These are phyloP conservation scores for Chydorus sphaericus DNA, from an alignment of 2,888 invertebrate genomes.

Conservation along the genomic window DNA sequence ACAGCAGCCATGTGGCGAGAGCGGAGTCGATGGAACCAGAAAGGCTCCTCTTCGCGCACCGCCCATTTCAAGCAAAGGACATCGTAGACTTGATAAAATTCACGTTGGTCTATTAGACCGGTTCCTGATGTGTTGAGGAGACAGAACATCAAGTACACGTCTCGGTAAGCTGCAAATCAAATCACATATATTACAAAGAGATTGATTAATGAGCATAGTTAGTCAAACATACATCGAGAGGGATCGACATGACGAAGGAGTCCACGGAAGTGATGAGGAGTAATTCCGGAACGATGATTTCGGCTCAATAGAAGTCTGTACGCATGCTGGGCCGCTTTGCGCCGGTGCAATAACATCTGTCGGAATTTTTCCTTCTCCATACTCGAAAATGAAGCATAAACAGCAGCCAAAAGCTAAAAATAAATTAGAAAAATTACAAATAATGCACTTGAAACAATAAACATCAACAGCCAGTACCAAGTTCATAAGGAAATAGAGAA, in stretches of 20 bases:
- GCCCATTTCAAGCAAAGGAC: constrained; percentile 59
- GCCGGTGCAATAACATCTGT: constrained; percentile 62
- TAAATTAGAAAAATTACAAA: constrained; percentile 12
- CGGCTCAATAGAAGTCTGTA: constrained; percentile 65
- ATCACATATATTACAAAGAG: neutral
- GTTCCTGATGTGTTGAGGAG: constrained; percentile 51
- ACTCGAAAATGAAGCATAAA: constrained; percentile 75
- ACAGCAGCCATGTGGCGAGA: neutral
- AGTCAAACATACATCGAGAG: constrained; percentile 41
- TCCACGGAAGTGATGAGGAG: constrained; percentile 60
- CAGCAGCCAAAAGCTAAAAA: constrained; percentile 67
- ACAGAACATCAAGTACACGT: constrained; percentile 65
- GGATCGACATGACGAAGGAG: constrained; percentile 64
- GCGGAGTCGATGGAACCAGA: constrained; percentile 12
- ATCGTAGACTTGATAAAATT: constrained; percentile 59
- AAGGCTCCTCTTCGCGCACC: constrained; percentile 22
- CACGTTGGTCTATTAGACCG: constrained; percentile 50
- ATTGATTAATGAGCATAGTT: neutral
- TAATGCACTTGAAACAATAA: constrained; percentile 4
- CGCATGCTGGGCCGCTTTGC: constrained; percentile 64
- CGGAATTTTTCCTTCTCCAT: constrained; percentile 74
- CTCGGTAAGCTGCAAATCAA: constrained; percentile 41
- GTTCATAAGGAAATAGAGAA: constrained; percentile 76
- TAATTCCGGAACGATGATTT: constrained; percentile 45
- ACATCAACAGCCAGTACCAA: constrained; percentile 40